These are phyloP conservation scores for Bombus sibiricus DNA, from an alignment of 1,140 invertebrate species.

Conservation along the genomic window DNA sequence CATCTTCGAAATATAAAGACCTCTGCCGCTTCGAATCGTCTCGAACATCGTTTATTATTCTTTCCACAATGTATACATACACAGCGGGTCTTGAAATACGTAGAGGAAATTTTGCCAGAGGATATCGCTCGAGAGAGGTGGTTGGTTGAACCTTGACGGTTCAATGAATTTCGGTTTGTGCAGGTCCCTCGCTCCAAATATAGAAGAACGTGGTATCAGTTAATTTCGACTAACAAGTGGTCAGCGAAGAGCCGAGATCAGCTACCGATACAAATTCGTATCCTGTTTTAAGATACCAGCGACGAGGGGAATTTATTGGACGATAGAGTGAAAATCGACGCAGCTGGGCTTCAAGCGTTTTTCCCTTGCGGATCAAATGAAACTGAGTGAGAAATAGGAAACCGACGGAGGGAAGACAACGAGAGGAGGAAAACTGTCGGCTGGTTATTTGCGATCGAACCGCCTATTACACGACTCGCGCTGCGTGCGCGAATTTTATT, in stretches of 20 bases:
- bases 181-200: not conserved
- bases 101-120: not conserved
- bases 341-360: not conserved
- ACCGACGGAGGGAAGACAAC: not conserved
- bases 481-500: constrained; percentile 8
- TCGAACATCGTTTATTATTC: not conserved
- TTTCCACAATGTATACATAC: not conserved
- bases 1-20: not conserved
- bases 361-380: not conserved
- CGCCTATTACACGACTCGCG: not conserved
- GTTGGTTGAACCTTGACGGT: not conserved
- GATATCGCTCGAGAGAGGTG: not conserved
- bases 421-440: not conserved
- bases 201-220: not conserved
- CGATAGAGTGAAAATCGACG: not conserved
- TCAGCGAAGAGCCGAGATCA: no score
- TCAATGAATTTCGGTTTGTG: not conserved
- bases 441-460: not conserved
- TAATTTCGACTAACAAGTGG: not conserved
- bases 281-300: not conserved
- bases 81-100: not conserved
- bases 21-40: not conserved
- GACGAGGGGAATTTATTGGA: not conserved
- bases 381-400: not conserved
- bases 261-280: not conserved